Base-by-base conservation (phyloP, 2,888 invertebrate genomes). In the Tetanocera ferruginea region DNA sequence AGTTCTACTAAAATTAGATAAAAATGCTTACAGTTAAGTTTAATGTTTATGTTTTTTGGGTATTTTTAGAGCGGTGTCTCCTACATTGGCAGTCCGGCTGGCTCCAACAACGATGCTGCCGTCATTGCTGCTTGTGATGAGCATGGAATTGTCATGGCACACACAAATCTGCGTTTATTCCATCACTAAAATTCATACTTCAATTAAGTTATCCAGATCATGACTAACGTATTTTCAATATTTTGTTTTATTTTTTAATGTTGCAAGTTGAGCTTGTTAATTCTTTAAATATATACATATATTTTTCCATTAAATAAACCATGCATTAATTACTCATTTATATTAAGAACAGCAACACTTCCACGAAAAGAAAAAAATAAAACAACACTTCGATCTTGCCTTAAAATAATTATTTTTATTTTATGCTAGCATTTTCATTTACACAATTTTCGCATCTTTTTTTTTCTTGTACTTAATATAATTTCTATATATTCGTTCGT, bases 91-190 rank as follows among this genome's bases (percentile, higher is more conserved):
- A 97, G 98, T 87, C 98, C 99, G 14, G 92, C 96, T 0, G 99
- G 99, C 11, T 98, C 98, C 1, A 97, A 94, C 83, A 98, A 98
- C 88, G 99, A 99, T 88, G 92, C 93, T 74, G 95, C 93, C 81
- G 96, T 99, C 9, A 94, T 97, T 81, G 92, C 94, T 69, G 98
- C 98, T 19, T 98, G 98, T 89, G 93, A 99, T 88, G 96, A 98
- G 83, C 96, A 98, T 89, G 93, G 93, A 76, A 96, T 99, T 82
- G 92, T 93, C 4, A 90, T 99, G 85, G 94, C 95, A 5, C 98
- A 98, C 88, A 98, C 98, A 23, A 95, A 94, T 88, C 91, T 97
- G 28, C 92, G 98, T 80, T 92, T 98, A 17, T 99, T 99, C 93
- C 98, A 99, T 88, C 98, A 98, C 89, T 98, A 91, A 84, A 6